Evolutionary conservation across 2,888 invertebrate genomes (phyloP), one percentile per base, ranked within the genome.

Genomic region (Graphium colonna): DNA sequence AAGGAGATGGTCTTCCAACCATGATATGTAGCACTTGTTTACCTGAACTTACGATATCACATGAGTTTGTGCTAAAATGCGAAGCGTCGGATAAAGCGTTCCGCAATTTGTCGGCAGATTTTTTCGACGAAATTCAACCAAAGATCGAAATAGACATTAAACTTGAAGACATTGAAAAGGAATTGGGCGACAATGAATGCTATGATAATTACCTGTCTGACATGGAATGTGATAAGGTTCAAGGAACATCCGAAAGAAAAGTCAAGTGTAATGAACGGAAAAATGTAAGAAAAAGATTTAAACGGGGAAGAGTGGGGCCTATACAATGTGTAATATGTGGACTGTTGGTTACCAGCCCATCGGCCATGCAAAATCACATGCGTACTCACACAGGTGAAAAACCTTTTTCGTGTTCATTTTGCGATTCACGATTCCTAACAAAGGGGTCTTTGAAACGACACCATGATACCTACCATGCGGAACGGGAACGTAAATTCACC

Each of bases 381-480:
- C 67, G 87, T 1, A 80, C 77, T 0, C 89, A 89, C 52, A 86
- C 88, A 0, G 86, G 85, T 0, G 88, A 89, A 39, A 83, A 78
- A 58, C 89, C 89, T 0, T 89, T 73, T 47, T 50, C 59, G 0
- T 89, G 89, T 57, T 60, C 68, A 1, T 55, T 61, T 0, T 89
- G 89, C 56, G 69, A 72, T 1, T 61, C 71, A 1, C 64, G 66
- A n/a, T 89, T 78, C 46, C 67, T 73, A 10, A 67, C 79, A 0
- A 84, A 83, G 57, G 84, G 85, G 0, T 71, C 79, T 3, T 60
- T 88, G 1, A 77, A 79, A 43, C 69, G 84, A 18, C 89, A 89
- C 56, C 66, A 70, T 13, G 69, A 73, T 57, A 77, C 74, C 0
- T 73, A 70, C 42, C 87, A 87, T 54, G 61, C 61, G 0, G 59